A percentile compares a stretch with the other conserved stretches of the same genome.
Conservation (phyloP, 2,113 vertebrate species). For the Alethe diademata region DNA sequence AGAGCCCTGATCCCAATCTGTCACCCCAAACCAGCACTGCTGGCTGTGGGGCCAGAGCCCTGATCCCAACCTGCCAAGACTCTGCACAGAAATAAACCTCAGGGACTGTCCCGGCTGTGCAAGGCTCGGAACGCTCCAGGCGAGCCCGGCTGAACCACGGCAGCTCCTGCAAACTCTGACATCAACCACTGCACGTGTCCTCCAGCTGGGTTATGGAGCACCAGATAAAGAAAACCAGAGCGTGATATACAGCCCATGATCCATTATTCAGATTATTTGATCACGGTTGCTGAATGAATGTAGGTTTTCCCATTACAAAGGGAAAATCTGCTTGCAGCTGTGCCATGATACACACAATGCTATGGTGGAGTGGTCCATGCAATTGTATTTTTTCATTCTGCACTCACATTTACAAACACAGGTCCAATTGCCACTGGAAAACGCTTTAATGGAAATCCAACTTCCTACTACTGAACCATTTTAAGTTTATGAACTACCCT, state of each 20-base stretch:
- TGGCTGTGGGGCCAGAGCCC: too few species aligned
- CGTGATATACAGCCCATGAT: accelerated
- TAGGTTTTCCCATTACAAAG: accelerated
- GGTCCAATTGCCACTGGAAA: accelerated
- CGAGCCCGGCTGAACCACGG: accelerated
- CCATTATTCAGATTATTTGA: accelerated
- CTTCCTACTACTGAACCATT: background rate
- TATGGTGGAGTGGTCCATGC: accelerated
- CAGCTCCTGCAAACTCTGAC: accelerated
- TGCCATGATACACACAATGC: accelerated
- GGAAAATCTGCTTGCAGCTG: background rate
- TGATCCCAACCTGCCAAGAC: background rate
- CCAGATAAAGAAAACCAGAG: background rate
- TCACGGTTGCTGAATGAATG: accelerated
- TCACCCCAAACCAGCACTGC: too few species aligned
- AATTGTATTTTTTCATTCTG: background rate
- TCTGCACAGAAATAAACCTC: background rate
- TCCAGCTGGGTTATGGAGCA: accelerated
- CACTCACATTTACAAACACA: background rate
- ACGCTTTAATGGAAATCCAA: background rate
- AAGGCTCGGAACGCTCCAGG: accelerated
- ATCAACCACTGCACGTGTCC: accelerated
- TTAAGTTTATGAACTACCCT: background rate
- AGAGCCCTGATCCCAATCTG: too few species aligned
- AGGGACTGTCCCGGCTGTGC: accelerated